A percentile compares a stretch with the other conserved stretches of the same genome.
phyloP scores from a whole-genome alignment of 2,797 vertebrate genomes.

The Manis crassicaudata region DNA sequence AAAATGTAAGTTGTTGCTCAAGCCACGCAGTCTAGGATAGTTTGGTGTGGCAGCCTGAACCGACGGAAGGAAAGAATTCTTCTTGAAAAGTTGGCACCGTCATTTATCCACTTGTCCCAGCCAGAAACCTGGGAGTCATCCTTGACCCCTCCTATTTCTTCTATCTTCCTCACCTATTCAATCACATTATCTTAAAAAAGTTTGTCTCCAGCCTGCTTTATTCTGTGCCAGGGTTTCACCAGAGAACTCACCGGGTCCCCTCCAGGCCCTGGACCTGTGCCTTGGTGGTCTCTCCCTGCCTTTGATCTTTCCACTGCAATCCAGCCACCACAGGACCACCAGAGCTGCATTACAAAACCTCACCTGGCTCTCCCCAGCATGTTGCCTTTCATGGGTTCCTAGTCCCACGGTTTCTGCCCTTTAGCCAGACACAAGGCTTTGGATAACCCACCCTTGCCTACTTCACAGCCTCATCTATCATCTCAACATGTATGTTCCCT shows the following conservation, averaged over 20 bases:
- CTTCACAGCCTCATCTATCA: neutral
- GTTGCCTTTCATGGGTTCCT: neutral
- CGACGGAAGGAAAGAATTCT: neutral
- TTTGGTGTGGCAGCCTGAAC: neutral
- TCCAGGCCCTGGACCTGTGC: neutral
- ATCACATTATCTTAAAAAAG: neutral
- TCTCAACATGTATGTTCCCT: neutral
- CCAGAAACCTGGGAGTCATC: neutral
- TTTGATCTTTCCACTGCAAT: neutral
- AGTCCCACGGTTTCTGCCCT: rapidly evolving
- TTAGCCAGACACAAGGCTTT: neutral
- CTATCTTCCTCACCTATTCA: neutral
- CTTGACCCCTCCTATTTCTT: neutral
- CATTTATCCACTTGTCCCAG: neutral
- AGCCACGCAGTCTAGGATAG: neutral
- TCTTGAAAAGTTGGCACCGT: neutral
- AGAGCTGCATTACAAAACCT: neutral
- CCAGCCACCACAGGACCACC: neutral
- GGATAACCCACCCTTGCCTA: neutral
- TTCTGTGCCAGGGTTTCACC: neutral
- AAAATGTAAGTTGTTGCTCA: neutral
- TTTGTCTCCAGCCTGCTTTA: neutral
- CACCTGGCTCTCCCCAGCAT: neutral
- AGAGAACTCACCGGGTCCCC: neutral
- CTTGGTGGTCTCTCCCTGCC: neutral